A percentile compares a stretch with the other conserved stretches of the same genome.
Conservation (phyloP, 1,140 invertebrate species). For the Oppia nitens region DNA sequence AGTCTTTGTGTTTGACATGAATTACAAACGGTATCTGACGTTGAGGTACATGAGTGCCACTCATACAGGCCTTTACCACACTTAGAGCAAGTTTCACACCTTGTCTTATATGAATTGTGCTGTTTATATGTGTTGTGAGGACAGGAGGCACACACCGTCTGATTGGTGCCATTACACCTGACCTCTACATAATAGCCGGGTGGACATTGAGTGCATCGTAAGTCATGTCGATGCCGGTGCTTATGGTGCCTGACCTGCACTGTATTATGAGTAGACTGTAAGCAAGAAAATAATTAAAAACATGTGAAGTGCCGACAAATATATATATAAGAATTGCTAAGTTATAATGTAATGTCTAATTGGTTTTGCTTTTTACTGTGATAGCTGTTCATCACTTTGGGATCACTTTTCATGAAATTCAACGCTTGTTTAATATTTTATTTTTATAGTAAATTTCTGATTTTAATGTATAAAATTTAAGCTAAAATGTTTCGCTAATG, state of each 20-base stretch:
- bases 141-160: slow-evolving; percentile 28
- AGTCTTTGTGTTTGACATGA: slow-evolving; percentile 27
- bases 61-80: slow-evolving; percentile 35
- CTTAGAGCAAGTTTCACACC: slow-evolving; percentile 34
- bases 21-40: slow-evolving; percentile 34
- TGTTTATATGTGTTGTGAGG: slow-evolving; percentile 30
- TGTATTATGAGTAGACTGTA: too few relatives aligned
- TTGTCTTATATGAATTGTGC: slow-evolving; percentile 29
- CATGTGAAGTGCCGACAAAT: too few relatives aligned
- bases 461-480: too few relatives aligned
- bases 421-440: too few relatives aligned
- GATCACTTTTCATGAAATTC: too few relatives aligned
- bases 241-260: slow-evolving; percentile 8
- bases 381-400: too few relatives aligned
- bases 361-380: too few relatives aligned
- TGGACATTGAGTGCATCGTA: slow-evolving; percentile 11
- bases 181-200: slow-evolving; percentile 14
- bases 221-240: slow-evolving; percentile 2
- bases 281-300: too few relatives aligned
- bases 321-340: too few relatives aligned
- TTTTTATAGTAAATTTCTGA: too few relatives aligned
- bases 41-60: slow-evolving; percentile 30
- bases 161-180: slow-evolving; percentile 6
- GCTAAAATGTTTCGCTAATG: too few relatives aligned
- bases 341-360: too few relatives aligned